Evolutionary conservation across 2,888 invertebrate species (phyloP).

Genomic region (Furcula furcula): DNA sequence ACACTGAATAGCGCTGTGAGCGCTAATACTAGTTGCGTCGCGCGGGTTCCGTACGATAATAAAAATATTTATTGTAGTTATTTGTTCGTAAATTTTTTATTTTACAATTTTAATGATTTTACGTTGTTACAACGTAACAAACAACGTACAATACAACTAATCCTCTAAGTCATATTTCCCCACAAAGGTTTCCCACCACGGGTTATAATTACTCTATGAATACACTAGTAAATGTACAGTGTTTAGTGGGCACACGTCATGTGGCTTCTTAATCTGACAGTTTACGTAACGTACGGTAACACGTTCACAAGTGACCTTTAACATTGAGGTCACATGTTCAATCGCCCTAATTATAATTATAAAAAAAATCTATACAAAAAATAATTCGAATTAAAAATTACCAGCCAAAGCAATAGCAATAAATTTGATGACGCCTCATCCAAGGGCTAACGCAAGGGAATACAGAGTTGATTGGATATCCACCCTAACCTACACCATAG

Average conservation of each 20-base stretch:
- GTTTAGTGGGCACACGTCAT: neutral
- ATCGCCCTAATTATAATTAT: neutral
- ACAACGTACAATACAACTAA: too few species aligned
- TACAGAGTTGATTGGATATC: constrained; percentile 46
- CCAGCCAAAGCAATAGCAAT: constrained; percentile 23
- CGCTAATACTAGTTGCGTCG: too few species aligned
- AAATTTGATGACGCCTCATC: constrained; percentile 30
- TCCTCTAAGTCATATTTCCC: neutral
- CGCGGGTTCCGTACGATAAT: too few species aligned
- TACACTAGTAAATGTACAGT: neutral
- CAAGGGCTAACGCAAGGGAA: constrained; percentile 21
- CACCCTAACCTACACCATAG: constrained; percentile 27
- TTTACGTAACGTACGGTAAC: constrained; percentile 7
- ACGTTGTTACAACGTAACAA: too few species aligned
- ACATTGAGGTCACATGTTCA: constrained; percentile 8
- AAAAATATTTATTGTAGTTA: too few species aligned
- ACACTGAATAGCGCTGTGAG: too few species aligned
- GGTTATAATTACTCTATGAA: constrained; percentile 3
- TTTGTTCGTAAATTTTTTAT: too few species aligned
- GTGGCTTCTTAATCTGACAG: constrained; percentile 13
- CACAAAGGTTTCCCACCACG: neutral
- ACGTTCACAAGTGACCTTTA: constrained; percentile 11
- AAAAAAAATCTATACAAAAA: neutral
- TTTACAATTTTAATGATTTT: too few species aligned
- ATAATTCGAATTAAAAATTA: constrained; percentile 17